phyloP scores from a whole-genome alignment of 37 sponge, comb jelly and placozoan genomes.

The Hexactinellida sp. region DNA sequence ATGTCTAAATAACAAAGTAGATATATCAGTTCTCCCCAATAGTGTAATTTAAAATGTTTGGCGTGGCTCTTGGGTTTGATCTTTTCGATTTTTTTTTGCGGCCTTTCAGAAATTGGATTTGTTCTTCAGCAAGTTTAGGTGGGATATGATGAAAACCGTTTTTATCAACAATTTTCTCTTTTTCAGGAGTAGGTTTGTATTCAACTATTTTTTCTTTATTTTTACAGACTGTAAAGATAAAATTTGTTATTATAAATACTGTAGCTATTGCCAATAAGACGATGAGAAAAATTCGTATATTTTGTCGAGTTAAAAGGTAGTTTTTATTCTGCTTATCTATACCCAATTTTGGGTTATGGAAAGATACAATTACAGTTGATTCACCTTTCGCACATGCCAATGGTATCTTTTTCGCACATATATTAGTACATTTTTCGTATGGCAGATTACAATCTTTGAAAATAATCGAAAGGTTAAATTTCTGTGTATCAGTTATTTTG shows the following conservation, averaged over 20 bases:
- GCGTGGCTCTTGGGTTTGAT: not conserved
- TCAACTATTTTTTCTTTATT: no score
- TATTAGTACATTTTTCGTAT: not conserved
- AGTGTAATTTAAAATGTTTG: not conserved
- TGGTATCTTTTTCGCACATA: not conserved
- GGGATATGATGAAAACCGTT: not conserved
- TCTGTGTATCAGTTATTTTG: not conserved
- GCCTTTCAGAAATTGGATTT: not conserved
- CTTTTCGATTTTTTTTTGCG: not conserved
- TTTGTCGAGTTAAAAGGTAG: no score
- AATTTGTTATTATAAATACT: no score
- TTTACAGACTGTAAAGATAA: no score
- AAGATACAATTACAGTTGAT: not conserved
- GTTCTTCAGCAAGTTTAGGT: not conserved
- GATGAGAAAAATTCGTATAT: no score
- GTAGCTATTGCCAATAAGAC: no score
- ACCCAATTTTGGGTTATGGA: not conserved
- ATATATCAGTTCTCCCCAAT: not conserved
- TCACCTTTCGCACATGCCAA: not conserved
- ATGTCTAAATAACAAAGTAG: not conserved
- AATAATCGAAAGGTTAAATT: not conserved
- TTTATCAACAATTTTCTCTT: no score
- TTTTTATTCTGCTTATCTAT: no score
- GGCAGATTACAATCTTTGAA: not conserved
- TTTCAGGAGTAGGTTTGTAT: no score